Base-by-base conservation (phyloP, 2,113 vertebrate species). In the Toxotes chatareus region DNA sequence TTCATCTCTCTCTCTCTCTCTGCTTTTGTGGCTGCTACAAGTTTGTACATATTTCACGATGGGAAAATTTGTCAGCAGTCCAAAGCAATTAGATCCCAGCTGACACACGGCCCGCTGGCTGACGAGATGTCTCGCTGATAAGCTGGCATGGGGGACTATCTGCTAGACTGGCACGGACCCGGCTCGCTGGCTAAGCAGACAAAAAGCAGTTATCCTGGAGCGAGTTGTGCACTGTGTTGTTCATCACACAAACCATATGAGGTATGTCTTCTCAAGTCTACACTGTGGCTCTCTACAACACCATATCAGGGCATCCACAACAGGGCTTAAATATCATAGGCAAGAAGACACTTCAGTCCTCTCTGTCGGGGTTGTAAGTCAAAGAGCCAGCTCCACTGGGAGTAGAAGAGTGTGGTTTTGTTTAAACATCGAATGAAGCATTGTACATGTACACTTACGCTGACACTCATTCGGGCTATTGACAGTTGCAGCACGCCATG, bases 391-490 rank as follows among this genome's bases (percentile, higher is more conserved):
- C 65, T 79, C 49, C 21, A 11, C 55, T 27, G 23, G 42, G 55
- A 79, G 65, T 6, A 62, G 27, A 61, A 76, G 34, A 70, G 57
- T 44, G 32, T 14, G 56, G 53, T 73, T 71, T 38, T 79, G 60
- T 79, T 84, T 73, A 81, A 56, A 59, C 31, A 49, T 6, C 7
- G 13, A 56, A 56, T 55, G 49, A 82, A 82, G 32, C 7, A 36
- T 51, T 84, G 62, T 49, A 73, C 77, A 66, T 56, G 66, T 16
- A 69, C 49, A 93, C 97, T 96, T 91, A 99, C 97, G 84, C 89
- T 97, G 96, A 40, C 97, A 99, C 2, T 92, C 90, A 34, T 96
- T 96, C 62, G 92, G 91, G 80, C 91, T 96, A 75, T 94, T 92
- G 59, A 90, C 74, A 7, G 94, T 95, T 31, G 97, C 97, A 0